These are phyloP conservation scores for Stenopsyche tienmushanensis DNA, from an alignment of 1,140 invertebrate genomes.

Conservation along the genomic window DNA sequence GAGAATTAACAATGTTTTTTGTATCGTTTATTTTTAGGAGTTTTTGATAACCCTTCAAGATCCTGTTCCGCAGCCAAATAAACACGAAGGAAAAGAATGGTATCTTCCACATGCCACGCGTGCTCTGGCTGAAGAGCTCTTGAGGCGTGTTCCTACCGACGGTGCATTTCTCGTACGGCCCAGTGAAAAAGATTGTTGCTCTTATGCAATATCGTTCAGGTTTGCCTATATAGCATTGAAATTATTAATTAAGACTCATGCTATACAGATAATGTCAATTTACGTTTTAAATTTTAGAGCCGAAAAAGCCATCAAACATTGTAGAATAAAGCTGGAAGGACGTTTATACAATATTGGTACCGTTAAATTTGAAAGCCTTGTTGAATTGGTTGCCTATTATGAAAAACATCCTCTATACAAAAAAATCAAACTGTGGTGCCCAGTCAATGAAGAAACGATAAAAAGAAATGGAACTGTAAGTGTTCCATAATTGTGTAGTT, in stretches of 20 bases:
- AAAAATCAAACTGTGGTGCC: constrained; percentile 81
- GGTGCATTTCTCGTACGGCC: constrained; percentile 91
- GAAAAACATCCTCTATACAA: constrained; percentile 88
- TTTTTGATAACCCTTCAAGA: constrained; percentile 85
- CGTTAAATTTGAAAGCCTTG: constrained; percentile 90
- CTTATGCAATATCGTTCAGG: constrained; percentile 95
- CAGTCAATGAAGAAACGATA: constrained; percentile 81
- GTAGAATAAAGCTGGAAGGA: constrained; percentile 88
- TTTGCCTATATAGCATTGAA: constrained; percentile 47
- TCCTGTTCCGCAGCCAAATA: constrained; percentile 92
- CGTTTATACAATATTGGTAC: constrained; percentile 87
- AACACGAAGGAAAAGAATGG: constrained; percentile 94
- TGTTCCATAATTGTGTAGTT: constrained; percentile 36
- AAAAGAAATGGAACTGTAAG: constrained; percentile 67
- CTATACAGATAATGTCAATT: too few species aligned
- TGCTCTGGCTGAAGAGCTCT: constrained; percentile 80
- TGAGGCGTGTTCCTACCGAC: constrained; percentile 78
- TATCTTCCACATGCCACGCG: constrained; percentile 81
- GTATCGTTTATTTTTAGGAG: constrained; percentile 56
- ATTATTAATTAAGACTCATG: too few species aligned
- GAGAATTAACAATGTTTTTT: not conserved
- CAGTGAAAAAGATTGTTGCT: constrained; percentile 79
- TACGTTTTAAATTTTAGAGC: constrained; percentile 62
- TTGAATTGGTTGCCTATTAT: constrained; percentile 89
- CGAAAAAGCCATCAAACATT: constrained; percentile 93